Base-by-base conservation (phyloP, 2,797 vertebrate genomes). In the Danio kyathit region DNA sequence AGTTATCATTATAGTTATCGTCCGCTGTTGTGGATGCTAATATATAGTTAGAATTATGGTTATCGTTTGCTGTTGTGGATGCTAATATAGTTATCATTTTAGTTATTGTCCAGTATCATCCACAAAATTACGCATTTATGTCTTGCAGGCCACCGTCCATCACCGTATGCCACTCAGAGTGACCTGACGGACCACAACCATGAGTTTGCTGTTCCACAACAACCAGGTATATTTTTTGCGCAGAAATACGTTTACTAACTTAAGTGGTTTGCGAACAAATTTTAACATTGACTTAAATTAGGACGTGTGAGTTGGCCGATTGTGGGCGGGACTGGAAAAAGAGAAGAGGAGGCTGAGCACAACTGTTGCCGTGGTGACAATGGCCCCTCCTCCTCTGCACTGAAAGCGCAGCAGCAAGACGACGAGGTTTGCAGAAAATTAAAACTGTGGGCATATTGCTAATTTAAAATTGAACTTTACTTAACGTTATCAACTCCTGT, bases 131-230 rank as follows among this genome's bases (percentile, higher is more conserved):
- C 7, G 12, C 5, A 29, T 64, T 10, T 82, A 41, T 80, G 38
- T n/a, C 29, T 54, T 56, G 6, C 76, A 88, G 88, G 70, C 54
- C 83, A 70, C 67, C 82, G 67, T 38, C 56, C 81, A 0, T 59
- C 57, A 4, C 73, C 73, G n/a, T 80, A 80, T 38, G 7, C n/a
- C n/a, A 11, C 49, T 19, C 74, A 77, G 44, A 72, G 74, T n/a
- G 6, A 8, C n/a, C 12, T 3, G 6, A 11, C 54, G 29, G 66
- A 8, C 44, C 70, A 57, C 6, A 17, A 21, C 41, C 86, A 86
- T 4, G 54, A 80, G 51, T 90, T 89, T 59, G 86, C 81, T 11
- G 72, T 87, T 17, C 88, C 87, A 14, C 89, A 85, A 41, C 71
- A 85, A 46, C 87, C 87, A 82, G 86, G 88, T 88, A 84, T 12